These are phyloP conservation scores for Aphidoletes aphidimyza DNA, from an alignment of 2,888 invertebrate genomes.

Conservation along the genomic window DNA sequence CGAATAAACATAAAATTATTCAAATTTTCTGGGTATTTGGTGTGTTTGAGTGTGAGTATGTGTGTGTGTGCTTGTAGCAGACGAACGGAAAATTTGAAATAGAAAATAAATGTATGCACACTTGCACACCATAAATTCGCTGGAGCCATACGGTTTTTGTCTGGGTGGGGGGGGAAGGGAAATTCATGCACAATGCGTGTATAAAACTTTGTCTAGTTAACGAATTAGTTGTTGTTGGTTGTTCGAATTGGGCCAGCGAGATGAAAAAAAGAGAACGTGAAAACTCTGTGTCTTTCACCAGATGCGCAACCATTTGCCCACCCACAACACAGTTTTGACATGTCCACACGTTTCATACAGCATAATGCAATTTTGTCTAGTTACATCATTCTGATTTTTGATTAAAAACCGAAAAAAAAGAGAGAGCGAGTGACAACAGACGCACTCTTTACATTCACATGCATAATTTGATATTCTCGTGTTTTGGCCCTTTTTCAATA, in stretches of 20 bases:
- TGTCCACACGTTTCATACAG: neutral
- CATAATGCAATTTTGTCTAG: conserved; percentile 35
- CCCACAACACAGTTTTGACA: neutral
- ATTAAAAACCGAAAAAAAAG: neutral
- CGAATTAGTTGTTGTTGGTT: conserved; percentile 19
- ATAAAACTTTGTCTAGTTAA: conserved; percentile 44
- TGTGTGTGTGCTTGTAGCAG: neutral
- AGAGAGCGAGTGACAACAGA: neutral
- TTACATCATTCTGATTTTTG: neutral
- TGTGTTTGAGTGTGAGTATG: no score
- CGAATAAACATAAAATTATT: neutral
- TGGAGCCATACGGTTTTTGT: conserved; percentile 18
- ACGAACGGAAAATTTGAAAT: neutral
- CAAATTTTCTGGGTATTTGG: no score
- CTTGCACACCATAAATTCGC: neutral
- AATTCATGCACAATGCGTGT: neutral
- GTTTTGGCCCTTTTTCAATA: conserved; percentile 24
- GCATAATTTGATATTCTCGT: conserved; percentile 6
- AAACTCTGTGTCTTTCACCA: neutral
- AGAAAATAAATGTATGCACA: neutral
- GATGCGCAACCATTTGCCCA: neutral
- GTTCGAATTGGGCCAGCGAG: neutral
- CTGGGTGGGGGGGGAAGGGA: neutral
- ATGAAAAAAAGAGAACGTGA: no score
- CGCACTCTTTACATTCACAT: neutral